These are phyloP conservation scores for Psix sp. DNA, from an alignment of 1,140 invertebrate species.

Conservation along the genomic window DNA sequence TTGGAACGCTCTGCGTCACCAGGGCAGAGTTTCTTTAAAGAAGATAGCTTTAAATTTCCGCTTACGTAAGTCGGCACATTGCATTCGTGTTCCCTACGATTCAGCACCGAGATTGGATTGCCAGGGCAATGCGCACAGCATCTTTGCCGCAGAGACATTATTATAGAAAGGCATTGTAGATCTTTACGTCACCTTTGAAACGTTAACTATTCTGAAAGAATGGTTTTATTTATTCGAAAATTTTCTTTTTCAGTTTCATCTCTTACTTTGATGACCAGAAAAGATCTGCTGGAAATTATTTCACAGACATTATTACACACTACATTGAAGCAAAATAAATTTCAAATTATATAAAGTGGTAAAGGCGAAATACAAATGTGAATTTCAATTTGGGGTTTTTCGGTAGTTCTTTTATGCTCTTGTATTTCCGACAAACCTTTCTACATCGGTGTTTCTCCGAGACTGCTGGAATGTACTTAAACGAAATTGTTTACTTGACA, in stretches of 20 bases:
- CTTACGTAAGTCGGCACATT: constrained; percentile 61
- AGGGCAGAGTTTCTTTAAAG: constrained; percentile 38
- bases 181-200: constrained; percentile 6
- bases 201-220: not conserved
- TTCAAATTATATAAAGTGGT: no score
- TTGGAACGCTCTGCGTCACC: constrained; percentile 46
- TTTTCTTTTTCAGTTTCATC: no score
- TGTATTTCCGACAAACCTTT: no score
- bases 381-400: no score
- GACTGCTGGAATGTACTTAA: constrained; percentile 31
- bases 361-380: no score
- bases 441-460: constrained; percentile 14
- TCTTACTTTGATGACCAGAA: not conserved
- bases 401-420: no score
- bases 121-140: constrained; percentile 70
- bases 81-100: constrained; percentile 58
- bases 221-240: no score
- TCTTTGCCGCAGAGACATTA: constrained; percentile 60
- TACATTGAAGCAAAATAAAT: no score
- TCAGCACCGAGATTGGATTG: constrained; percentile 44
- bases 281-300: no score
- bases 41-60: constrained; percentile 64
- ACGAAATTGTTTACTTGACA: constrained; percentile 72
- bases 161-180: constrained; percentile 18
- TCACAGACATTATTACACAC: no score